Base-by-base conservation (phyloP, 2,797 vertebrate species). In the Melanotaenia pygmaea region DNA sequence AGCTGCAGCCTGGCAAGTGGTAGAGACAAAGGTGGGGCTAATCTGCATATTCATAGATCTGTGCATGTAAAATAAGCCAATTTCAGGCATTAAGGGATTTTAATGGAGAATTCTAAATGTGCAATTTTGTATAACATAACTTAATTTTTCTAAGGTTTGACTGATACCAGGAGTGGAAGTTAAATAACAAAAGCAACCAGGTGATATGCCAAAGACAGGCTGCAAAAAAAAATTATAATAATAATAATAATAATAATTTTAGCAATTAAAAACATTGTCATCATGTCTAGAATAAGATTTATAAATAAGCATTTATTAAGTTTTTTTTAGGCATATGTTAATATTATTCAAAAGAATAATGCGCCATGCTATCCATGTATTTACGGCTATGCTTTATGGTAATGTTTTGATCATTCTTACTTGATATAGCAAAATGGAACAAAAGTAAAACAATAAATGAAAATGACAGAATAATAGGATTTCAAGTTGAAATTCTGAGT, bases 1-100 rank as follows among this genome's bases (percentile, higher is more conserved):
- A 57, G 54, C 54, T 57, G 54, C 54, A 57, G 54, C 16, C 54
- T 16, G 28, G 54, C 28, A 57, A 57, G 54, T 20, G 16, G 54
- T 30, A 7, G 12, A 54, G 28, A 57, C 14, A 57, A 57, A 32
- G 54, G 54, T 57, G 28, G 28, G 54, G 28, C 28, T 57, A 56
- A 56, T 56, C 53, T 56, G 26, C 14, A 57, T 57, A 32, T 57
- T 32, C 28, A 57, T 18, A 57, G 22, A 26, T 28, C 26, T 57
- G 16, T 32, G 28, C 14, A 30, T 57, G 28, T 30, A 57, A 18
- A 32, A 57, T 6, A 28, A 30, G 6, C 26, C 26, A 18, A 18
- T 56, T 56, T 30, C 26, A 6, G 14, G 14, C 53, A 56, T 56
- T 6, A 56, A 18, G 53, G 14, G 53, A 14, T 30, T 4, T 54